Conservation (phyloP, 2,113 vertebrate genomes). For the Coptodon rendalli region DNA sequence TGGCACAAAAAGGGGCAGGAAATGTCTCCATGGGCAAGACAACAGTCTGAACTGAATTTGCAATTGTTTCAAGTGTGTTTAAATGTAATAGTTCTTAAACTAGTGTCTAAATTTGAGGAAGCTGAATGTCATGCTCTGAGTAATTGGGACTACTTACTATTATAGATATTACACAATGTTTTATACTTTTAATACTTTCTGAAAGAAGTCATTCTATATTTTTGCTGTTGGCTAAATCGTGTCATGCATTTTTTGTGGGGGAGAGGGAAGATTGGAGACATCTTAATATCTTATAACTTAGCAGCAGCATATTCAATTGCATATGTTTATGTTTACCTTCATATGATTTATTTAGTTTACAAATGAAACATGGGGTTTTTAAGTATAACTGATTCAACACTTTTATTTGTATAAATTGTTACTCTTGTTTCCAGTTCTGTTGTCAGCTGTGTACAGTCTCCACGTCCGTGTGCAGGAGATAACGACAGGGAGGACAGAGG, state of each 20-base stretch:
- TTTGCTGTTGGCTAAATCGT: background rate
- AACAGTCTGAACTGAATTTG: background rate
- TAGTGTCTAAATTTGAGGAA: background rate
- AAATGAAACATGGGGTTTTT: background rate
- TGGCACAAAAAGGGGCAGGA: background rate
- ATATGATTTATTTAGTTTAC: background rate
- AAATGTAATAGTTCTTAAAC: background rate
- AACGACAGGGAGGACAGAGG: conserved; percentile 49
- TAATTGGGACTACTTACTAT: background rate
- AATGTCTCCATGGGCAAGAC: background rate
- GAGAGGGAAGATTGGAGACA: background rate
- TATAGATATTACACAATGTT: background rate
- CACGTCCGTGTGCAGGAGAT: conserved; percentile 41
- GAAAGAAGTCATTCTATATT: background rate
- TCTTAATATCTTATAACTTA: background rate
- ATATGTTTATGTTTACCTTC: background rate
- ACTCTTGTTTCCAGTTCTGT: background rate
- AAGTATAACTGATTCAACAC: background rate
- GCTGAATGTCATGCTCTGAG: background rate
- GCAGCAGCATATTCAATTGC: background rate
- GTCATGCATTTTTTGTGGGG: background rate
- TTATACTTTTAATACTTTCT: background rate
- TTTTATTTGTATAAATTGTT: background rate
- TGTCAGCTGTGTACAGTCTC: conserved; percentile 7
- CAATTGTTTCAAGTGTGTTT: background rate